These are phyloP conservation scores for Anneissia japonica DNA, from an alignment of 35 echinoderm and acorn worm species.

Conservation along the genomic window DNA sequence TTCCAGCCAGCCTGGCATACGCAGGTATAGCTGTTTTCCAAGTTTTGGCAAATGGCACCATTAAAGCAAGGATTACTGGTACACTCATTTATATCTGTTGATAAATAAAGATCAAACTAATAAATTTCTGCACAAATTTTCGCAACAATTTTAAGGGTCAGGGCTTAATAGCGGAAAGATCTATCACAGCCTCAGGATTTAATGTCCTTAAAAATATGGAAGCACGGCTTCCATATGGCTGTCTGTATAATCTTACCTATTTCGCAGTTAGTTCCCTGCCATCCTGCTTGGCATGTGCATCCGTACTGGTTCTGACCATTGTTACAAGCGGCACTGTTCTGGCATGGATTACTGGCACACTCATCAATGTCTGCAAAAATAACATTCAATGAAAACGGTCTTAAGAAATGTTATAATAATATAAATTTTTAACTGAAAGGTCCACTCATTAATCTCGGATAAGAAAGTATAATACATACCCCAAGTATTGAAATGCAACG, in stretches of 20 bases:
- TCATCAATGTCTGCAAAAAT: background rate
- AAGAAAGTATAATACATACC: no score
- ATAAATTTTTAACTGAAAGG: background rate
- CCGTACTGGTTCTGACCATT: background rate
- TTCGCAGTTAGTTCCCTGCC: background rate
- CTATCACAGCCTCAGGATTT: no score
- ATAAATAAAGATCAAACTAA: background rate
- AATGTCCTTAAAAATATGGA: no score
- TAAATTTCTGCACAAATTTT: no score
- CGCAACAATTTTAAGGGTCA: no score
- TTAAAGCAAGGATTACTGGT: constrained; percentile 68
- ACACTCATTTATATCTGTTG: constrained; percentile 49
- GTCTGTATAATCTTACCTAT: background rate
- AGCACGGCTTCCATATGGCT: no score
- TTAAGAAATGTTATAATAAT: background rate
- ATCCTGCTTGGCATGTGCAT: background rate
- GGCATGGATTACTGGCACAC: constrained; percentile 1
- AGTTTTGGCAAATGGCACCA: constrained; percentile 39
- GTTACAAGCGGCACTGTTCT: background rate
- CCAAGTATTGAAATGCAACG: no score
- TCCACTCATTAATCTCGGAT: no score
- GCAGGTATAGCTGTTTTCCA: constrained; percentile 47
- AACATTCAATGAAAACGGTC: background rate
- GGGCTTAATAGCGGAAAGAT: no score
- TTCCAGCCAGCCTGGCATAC: constrained; percentile 48